Evolutionary conservation across 2,113 vertebrate genomes (phyloP).

Genomic region (Pteropus alecto): DNA sequence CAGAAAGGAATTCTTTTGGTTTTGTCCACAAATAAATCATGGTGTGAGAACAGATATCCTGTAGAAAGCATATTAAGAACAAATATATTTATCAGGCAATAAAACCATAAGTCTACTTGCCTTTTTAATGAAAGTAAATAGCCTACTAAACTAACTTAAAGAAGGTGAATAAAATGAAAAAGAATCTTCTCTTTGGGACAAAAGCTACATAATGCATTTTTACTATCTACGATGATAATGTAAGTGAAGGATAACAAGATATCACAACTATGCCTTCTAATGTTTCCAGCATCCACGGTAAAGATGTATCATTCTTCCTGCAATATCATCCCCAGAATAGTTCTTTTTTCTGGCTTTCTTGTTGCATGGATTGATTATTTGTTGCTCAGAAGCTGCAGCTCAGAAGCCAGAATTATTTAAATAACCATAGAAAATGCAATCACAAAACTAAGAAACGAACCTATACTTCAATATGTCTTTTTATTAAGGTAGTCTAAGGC

Average conservation of each 20-base stretch:
- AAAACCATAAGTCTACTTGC: background rate
- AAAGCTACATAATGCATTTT: constrained; percentile 40
- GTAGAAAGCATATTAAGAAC: background rate
- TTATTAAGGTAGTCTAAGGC: background rate
- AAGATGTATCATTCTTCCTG: background rate
- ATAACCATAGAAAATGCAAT: background rate
- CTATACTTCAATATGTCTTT: background rate
- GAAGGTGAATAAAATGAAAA: background rate
- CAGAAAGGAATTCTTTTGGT: background rate
- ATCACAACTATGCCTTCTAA: constrained; percentile 28
- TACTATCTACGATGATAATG: constrained; percentile 47
- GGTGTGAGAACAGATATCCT: background rate
- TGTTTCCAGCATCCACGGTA: background rate
- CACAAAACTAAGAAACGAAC: background rate
- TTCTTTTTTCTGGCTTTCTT: background rate
- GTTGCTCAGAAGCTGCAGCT: background rate
- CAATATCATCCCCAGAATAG: background rate
- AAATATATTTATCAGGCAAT: background rate
- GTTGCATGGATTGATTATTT: background rate
- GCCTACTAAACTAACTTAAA: background rate
- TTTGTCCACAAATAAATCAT: constrained; percentile 16
- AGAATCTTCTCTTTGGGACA: background rate
- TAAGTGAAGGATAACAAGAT: constrained; percentile 39
- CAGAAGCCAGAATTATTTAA: background rate
- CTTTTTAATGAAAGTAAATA: background rate